phyloP scores from a whole-genome alignment of 2,113 vertebrate species.

The Amazona vittata region DNA sequence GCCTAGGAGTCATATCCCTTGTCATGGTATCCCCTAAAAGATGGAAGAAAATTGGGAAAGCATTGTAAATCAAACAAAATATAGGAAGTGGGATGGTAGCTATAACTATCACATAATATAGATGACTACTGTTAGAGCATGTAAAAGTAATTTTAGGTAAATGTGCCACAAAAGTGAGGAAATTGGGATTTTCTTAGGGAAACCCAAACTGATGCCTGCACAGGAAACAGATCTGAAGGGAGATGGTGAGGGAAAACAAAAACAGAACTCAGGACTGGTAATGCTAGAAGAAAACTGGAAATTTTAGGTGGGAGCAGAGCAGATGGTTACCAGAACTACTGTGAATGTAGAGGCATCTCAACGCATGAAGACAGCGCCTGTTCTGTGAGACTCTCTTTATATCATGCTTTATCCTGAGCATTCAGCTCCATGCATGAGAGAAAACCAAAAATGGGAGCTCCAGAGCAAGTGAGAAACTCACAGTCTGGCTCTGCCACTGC shows the following conservation, averaged over 20 bases:
- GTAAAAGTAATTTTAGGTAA: background rate
- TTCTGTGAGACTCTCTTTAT: background rate
- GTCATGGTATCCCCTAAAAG: background rate
- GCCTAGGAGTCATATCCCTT: background rate
- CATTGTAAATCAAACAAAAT: background rate
- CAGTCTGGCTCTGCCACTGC: background rate
- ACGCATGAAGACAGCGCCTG: background rate
- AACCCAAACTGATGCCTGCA: background rate
- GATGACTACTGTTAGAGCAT: background rate
- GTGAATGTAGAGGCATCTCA: background rate
- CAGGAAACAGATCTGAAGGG: background rate
- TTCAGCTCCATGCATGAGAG: fast-evolving
- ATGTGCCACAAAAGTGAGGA: background rate
- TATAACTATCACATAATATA: background rate
- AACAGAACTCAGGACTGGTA: background rate
- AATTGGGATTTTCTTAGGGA: background rate
- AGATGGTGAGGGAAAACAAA: background rate
- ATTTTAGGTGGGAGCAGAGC: background rate
- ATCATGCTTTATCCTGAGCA: background rate
- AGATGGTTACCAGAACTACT: background rate
- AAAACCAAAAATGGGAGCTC: background rate
- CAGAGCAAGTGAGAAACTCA: background rate
- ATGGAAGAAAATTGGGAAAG: background rate
- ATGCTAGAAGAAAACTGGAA: background rate
- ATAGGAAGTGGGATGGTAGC: background rate